Evolutionary conservation across 2,113 vertebrate genomes (phyloP).

Genomic region (Garra rufa): DNA sequence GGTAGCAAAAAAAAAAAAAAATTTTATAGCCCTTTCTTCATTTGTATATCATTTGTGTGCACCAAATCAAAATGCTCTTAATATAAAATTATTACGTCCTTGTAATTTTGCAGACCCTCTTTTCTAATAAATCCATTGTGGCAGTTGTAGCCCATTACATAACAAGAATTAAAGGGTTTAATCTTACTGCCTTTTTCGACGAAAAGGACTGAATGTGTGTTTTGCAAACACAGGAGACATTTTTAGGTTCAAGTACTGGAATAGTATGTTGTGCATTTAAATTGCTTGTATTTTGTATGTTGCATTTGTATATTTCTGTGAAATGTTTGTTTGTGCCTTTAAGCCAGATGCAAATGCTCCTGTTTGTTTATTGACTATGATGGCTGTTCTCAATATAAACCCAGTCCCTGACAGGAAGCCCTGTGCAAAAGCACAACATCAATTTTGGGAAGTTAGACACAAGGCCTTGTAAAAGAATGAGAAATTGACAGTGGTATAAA

Average conservation of each 20-base stretch:
- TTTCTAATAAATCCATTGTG: constrained; percentile 16
- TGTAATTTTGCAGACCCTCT: constrained; percentile 3
- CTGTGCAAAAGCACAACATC: not conserved
- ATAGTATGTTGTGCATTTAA: not conserved
- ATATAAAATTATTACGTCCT: not conserved
- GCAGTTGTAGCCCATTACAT: constrained; percentile 17
- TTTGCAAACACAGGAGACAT: not conserved
- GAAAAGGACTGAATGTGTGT: constrained; percentile 10
- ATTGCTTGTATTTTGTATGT: not conserved
- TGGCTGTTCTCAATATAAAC: not conserved
- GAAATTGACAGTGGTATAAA: constrained; percentile 9
- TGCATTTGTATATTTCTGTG: not conserved
- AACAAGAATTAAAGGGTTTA: constrained; percentile 40
- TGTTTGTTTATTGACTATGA: not conserved
- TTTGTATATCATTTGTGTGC: not conserved
- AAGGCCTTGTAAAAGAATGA: constrained; percentile 14
- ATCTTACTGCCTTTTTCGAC: constrained; percentile 12
- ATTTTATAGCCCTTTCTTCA: not conserved
- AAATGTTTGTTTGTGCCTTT: not conserved
- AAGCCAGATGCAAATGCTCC: constrained; percentile 15
- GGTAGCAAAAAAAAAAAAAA: constrained; percentile 57
- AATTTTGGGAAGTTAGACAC: not conserved
- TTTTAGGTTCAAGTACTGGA: not conserved
- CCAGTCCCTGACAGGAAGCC: not conserved
- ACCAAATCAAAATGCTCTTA: not conserved